phyloP scores from a whole-genome alignment of 92 coral and sea anemone genomes.

The Zoanthus solanderi region DNA sequence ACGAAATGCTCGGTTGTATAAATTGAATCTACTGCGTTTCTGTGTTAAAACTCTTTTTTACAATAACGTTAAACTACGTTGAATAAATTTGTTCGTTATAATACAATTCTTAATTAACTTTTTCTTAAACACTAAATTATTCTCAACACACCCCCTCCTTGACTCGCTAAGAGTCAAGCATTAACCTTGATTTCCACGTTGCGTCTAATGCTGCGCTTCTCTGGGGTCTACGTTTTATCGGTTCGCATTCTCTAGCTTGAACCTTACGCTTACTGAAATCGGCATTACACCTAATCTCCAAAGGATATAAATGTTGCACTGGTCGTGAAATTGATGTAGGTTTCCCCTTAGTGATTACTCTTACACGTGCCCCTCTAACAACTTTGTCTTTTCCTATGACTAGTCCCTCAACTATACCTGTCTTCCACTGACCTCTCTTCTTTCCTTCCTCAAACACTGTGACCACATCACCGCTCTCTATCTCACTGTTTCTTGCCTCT shows the following conservation, averaged over 20 bases:
- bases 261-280: neutral
- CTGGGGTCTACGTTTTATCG: neutral
- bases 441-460: constrained; percentile 42
- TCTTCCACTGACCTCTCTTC: constrained; percentile 33
- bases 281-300: constrained; percentile 20
- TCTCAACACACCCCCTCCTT: too few relatives aligned
- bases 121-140: too few relatives aligned
- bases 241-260: constrained; percentile 3
- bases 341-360: constrained; percentile 26
- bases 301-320: constrained; percentile 24
- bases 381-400: constrained; percentile 26
- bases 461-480: constrained; percentile 37
- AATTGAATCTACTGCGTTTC: too few relatives aligned
- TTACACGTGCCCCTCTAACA: constrained; percentile 26
- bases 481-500: neutral
- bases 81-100: too few relatives aligned
- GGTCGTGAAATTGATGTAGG: constrained; percentile 23
- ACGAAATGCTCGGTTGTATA: too few relatives aligned
- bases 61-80: too few relatives aligned
- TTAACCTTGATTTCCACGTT: constrained; percentile 10
- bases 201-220: constrained; percentile 15
- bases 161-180: too few relatives aligned
- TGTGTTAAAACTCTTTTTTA: too few relatives aligned
- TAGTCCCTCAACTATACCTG: constrained; percentile 33
- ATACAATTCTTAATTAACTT: too few relatives aligned